These are phyloP conservation scores for Campylomormyrus numenius DNA, from an alignment of 2,113 vertebrate genomes.

Conservation along the genomic window DNA sequence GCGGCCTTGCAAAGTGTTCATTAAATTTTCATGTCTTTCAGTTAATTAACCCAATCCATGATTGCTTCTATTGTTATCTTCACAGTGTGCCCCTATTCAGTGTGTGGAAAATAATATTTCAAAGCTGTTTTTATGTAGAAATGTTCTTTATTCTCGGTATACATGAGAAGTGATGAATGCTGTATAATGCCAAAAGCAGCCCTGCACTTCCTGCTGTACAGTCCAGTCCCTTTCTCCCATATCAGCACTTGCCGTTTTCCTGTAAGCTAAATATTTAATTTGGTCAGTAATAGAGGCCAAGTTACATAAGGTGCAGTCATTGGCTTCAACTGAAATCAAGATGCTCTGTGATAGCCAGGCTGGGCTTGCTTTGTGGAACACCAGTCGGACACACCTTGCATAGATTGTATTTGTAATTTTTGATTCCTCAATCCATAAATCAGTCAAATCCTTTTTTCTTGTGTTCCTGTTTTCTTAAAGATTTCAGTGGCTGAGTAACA, in stretches of 20 bases:
- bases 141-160: neutral
- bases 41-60: conserved; percentile 53
- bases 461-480: neutral
- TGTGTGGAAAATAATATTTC: conserved; percentile 21
- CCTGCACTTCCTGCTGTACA: neutral
- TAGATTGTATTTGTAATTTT: conserved; percentile 12
- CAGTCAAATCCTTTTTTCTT: conserved; percentile 35
- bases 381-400: neutral
- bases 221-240: neutral
- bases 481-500: neutral
- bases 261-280: conserved; percentile 1
- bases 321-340: neutral
- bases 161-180: neutral
- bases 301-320: neutral
- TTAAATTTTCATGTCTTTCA: conserved; percentile 35
- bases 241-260: neutral
- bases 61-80: conserved; percentile 44
- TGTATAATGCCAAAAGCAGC: neutral
- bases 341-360: neutral
- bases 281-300: neutral
- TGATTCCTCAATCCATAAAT: conserved; percentile 42
- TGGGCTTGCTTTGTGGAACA: neutral
- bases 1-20: conserved; percentile 44
- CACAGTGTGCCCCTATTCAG: conserved; percentile 38
- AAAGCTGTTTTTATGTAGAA: neutral